These are phyloP conservation scores for Mesoclemmys tuberculata DNA, from an alignment of 2,113 vertebrate species.

Conservation along the genomic window DNA sequence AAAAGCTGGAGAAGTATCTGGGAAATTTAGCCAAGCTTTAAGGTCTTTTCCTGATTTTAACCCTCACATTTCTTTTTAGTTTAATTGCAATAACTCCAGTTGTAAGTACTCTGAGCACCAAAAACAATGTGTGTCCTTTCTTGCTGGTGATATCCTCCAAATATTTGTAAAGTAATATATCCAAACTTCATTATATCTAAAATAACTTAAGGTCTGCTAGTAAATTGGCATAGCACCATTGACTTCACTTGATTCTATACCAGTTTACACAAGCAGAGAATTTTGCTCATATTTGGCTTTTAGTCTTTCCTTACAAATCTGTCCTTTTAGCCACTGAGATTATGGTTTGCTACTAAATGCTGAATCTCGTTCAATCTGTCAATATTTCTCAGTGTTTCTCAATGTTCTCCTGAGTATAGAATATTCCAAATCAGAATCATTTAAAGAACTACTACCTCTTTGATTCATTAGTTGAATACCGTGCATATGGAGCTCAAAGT, in stretches of 20 bases:
- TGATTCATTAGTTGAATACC: neutral
- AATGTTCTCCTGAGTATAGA: neutral
- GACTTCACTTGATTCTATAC: neutral
- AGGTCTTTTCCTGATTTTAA: neutral
- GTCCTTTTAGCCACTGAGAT: neutral
- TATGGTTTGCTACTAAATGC: neutral
- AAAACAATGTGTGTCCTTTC: too few species aligned
- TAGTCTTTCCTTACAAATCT: neutral
- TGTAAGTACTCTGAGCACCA: too few species aligned
- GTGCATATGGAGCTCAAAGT: neutral
- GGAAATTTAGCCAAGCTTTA: neutral
- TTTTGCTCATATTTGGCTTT: neutral
- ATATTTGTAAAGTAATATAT: neutral
- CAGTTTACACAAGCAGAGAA: neutral
- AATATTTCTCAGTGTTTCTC: neutral
- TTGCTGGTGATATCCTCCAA: neutral
- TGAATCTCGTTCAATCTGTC: neutral
- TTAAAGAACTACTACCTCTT: neutral
- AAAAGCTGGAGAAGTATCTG: neutral
- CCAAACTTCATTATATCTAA: neutral
- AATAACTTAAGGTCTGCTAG: neutral
- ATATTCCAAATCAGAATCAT: neutral
- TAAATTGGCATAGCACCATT: neutral
- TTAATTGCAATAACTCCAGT: too few species aligned
- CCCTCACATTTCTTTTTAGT: neutral